Conservation (phyloP, 2,113 vertebrate genomes). For the Xenopus tropicalis region DNA sequence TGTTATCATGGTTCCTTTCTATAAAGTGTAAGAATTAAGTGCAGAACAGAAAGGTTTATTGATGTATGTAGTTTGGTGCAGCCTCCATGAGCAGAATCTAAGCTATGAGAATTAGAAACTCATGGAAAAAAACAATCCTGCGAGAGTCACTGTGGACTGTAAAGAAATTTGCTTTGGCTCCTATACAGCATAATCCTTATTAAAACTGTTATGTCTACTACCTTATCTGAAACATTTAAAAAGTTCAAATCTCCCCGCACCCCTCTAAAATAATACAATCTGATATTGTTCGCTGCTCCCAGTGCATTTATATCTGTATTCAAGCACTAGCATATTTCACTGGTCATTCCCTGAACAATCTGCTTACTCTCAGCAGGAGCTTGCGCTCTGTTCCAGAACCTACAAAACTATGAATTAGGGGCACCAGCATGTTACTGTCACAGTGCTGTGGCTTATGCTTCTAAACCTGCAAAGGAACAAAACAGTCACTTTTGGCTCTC, state of each 20-base stretch:
- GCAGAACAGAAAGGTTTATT: no score
- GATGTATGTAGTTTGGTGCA: no score
- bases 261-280: conserved; percentile 27
- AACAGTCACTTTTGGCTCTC: no score
- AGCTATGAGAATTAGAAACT: no score
- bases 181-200: conserved; percentile 42
- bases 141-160: neutral
- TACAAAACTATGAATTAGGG: neutral
- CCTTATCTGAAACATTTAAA: conserved; percentile 40
- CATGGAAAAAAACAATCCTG: no score
- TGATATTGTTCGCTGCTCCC: conserved; percentile 12
- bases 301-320: neutral
- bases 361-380: conserved; percentile 22
- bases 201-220: conserved; percentile 44
- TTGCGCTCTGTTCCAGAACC: neutral
- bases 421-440: neutral
- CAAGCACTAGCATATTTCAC: neutral
- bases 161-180: conserved; percentile 37
- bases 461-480: no score
- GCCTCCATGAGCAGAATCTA: no score
- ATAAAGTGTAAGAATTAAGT: no score
- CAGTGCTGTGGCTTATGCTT: neutral
- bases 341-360: conserved; percentile 20
- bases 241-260: conserved; percentile 23
- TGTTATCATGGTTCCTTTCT: no score